Evolutionary conservation across 53 echinoderm and acorn worm genomes (phyloP), one percentile per base, ranked within the genome.

Genomic region (Crossaster papposus): DNA sequence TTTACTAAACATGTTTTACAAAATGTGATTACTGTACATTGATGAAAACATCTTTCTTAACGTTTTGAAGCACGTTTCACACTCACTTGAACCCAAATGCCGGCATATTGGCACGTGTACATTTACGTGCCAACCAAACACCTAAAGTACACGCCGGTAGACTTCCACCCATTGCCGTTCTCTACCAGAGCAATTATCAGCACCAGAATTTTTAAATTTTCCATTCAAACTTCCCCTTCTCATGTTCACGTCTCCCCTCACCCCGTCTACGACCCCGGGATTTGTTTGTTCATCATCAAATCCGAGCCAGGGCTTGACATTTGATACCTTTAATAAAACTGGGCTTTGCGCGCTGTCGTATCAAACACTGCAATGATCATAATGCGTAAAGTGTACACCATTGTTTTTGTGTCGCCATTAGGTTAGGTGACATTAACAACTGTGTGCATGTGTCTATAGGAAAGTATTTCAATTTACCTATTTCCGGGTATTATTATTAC

Each of bases 311-410:
- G 17, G n/a, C 28, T 11, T n/a, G 68, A 18, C 26, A 68, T 23
- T 68, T 68, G 68, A 68, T 68, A 68, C 68, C 68, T 68, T 68
- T 68, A n/a, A n/a, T 68, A 68, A 68, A 68, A 68, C 68, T 26
- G n/a, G 28, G 68, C 68, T 68, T 26, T 28, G 28, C 68, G 68
- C 68, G 24, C 28, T 4, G 6, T 28, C 22, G 68, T 10, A 68
- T 26, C 68, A 68, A 68, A 68, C 24, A 28, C 68, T 68, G 68
- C 28, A 68, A 68, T 68, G 68, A 26, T 28, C 11, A 10, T 3
- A 6, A 3, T 11, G 10, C 28, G 24, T 26, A n/a, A n/a, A 68
- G 28, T 2, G 68, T 68, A 68, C 28, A 68, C 68, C 28, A n/a
- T n/a, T n/a, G n/a, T n/a, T n/a, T n/a, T n/a, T n/a, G n/a, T n/a